Evolutionary conservation across 1,140 invertebrate species (phyloP), one percentile per base, ranked within the genome.

Genomic region (Aphaenogaster ashmeadi): DNA sequence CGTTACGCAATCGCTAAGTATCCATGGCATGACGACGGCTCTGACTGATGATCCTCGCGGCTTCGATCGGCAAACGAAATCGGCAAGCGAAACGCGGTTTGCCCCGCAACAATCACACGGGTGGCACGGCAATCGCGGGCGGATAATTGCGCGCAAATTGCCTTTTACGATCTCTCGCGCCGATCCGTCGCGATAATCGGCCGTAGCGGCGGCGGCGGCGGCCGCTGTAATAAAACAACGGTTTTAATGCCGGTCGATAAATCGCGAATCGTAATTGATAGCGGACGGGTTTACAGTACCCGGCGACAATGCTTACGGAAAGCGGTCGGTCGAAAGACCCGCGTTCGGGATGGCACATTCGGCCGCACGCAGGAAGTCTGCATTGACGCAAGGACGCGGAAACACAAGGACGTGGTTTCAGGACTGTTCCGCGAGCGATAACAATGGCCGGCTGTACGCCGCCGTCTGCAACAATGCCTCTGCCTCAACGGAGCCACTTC

Each of bases 301-400:
- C n/a, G 66, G n/a, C 50, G 27, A 64, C 54, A 56, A 72, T 62
- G 41, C 66, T 72, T 15, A 21, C 52, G 18, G 36, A 11, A 47
- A 52, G n/a, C 58, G 27, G 56, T 47, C 62, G 27, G 75, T 74
- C 38, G 52, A 15, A 54, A 52, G 44, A 3, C 18, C 6, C 36
- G 78, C 47, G 47, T 66, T 33, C 36, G 47, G 33, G 62, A 56
- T 21, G 62, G n/a, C 36, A 41, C 47, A 54, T 80, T 54, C 47
- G 11, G 36, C 64, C 13, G n/a, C 13, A 9, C 44, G 7, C 66
- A 83, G 85, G 66, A 90, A 90, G 85, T 90, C 79, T 44, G 66
- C 71, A 74, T 87, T 27, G 85, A 74, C 1, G 89, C 84, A 87
- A 89, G 84, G 89, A 90, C 85, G 88, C 66, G 89, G 89, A 90